Conservation (phyloP, 2,113 vertebrate species). For the Grammomys dolichurus region DNA sequence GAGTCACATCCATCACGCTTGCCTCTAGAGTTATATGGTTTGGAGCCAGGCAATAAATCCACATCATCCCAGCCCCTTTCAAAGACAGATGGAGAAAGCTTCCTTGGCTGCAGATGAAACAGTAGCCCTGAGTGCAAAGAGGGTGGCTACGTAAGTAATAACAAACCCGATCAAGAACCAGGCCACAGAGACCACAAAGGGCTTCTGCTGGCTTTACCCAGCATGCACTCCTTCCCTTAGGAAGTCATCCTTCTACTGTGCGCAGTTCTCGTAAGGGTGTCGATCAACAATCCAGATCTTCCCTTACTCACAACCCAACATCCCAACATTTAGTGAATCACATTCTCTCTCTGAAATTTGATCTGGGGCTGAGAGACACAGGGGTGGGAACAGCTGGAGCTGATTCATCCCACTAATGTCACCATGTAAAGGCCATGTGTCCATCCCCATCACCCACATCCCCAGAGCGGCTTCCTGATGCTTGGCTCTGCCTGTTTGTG, state of each 20-base stretch:
- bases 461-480: neutral
- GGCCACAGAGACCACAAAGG: neutral
- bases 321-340: neutral
- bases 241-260: neutral
- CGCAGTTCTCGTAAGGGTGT: neutral
- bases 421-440: neutral
- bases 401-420: neutral
- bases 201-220: neutral
- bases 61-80: neutral
- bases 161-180: neutral
- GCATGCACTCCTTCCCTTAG: neutral
- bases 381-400: neutral
- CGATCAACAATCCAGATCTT: neutral
- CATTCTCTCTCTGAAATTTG: neutral
- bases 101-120: neutral
- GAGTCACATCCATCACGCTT: constrained; percentile 3
- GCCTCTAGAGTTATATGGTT: neutral
- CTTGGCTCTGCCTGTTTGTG: no score
- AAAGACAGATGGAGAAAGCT: constrained; percentile 28
- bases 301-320: neutral
- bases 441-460: neutral
- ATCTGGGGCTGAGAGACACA: neutral
- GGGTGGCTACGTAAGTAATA: neutral
- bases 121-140: neutral
- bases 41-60: constrained; percentile 40